Base-by-base conservation (phyloP, 2,888 invertebrate species). In the Meteorus colon region DNA sequence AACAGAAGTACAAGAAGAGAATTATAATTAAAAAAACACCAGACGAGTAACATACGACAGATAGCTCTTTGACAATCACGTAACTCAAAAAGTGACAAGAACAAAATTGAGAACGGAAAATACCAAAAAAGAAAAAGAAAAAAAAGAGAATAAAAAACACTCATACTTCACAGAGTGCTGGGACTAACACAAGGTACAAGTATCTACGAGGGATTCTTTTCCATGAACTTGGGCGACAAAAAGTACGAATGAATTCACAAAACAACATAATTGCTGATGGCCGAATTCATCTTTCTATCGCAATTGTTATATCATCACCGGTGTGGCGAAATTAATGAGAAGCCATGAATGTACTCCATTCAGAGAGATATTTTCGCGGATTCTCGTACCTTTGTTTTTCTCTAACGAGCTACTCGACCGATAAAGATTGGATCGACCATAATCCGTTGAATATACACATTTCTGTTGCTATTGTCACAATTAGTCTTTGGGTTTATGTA, bases 151-250 rank as follows among this genome's bases (percentile, higher is more conserved):
- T 24, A 24, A 1, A 24, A 72, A 31, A 77, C 59, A 74, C 29
- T 51, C 37, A 74, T 73, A 77, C 59, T 77, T 77, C 68, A 75
- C 74, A 66, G 69, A 77, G 63, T 73, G 75, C 72, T 67, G 75
- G 72, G 69, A 77, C 65, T 34, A 77, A 77, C 62, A 37, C 65
- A 75, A 66, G 72, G 72, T 68, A 76, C 76, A 68, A 75, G 45
- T 75, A 75, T 73, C 76, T 76, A 76, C 76, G 5, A 60, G 72
- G 76, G 62, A 34, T 10, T 55, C 5, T 55, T 73, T 41, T n/a
- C 62, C 48, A 16, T 71, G 8, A 71, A 71, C 6, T 70, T 72
- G 59, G 60, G 59, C 65, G 51, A 27, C 66, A 62, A 73, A 27
- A 27, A 34, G 60, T 37, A 45, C 31, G 69, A 72, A 76, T 69